A percentile compares a stretch with the other conserved stretches of the same genome.
phyloP scores from a whole-genome alignment of 2,888 invertebrate species.

The Tinea semifulvella region DNA sequence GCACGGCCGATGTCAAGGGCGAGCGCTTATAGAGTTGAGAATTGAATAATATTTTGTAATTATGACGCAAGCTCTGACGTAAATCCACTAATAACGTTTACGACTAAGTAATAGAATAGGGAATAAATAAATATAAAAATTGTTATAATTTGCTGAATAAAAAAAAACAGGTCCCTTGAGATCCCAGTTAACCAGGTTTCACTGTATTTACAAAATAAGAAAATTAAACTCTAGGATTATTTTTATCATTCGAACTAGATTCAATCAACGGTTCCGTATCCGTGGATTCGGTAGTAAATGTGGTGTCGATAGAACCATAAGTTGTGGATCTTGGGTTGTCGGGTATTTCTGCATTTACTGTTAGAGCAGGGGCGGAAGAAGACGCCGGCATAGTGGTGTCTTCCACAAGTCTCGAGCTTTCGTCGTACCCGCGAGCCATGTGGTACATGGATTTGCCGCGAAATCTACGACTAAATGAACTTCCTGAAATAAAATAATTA shows the following conservation, averaged over 20 bases:
- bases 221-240: slow-evolving; percentile 39
- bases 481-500: slow-evolving; percentile 48
- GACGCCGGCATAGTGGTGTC: slow-evolving; percentile 34
- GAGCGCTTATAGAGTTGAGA: no score
- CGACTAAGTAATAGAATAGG: no score
- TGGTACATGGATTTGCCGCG: slow-evolving; percentile 81
- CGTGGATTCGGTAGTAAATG: slow-evolving; percentile 28
- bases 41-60: no score
- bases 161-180: no score
- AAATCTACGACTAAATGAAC: slow-evolving; percentile 79
- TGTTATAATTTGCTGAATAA: no score
- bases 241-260: slow-evolving; percentile 22
- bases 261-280: slow-evolving; percentile 43
- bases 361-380: slow-evolving; percentile 44
- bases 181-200: no score
- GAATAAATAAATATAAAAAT: no score
- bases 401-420: slow-evolving; percentile 56
- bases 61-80: no score
- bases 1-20: no score
- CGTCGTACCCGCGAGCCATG: slow-evolving; percentile 74
- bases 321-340: slow-evolving; percentile 30
- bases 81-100: no score
- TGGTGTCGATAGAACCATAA: slow-evolving; percentile 50
- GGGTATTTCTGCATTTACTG: slow-evolving; percentile 32
- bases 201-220: no score